Base-by-base conservation (phyloP, 2,113 vertebrate genomes). In the Lycaon pictus region DNA sequence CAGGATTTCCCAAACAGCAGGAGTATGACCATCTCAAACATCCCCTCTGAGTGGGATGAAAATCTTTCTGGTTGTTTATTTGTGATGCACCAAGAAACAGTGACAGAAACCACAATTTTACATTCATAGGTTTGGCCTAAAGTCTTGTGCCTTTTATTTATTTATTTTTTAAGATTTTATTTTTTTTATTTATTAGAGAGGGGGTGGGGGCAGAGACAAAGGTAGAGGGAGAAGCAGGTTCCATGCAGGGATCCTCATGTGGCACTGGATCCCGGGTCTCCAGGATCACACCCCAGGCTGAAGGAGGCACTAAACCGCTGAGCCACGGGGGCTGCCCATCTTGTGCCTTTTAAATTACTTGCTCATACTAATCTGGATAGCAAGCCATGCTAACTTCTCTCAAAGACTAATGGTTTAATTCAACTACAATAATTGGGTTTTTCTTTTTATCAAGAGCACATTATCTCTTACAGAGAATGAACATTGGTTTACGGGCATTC, bases 401-500 rank as follows among this genome's bases (percentile, higher is more conserved):
- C 0, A 60, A 37, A 71, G 27, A 55, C 56, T 15, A 5, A 2
- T 87, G 74, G 37, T 48, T 90, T 77, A 12, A 88, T 76, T 62
- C 15, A 0, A 71, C 13, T 12, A 25, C 7, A 83, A 7, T 81
- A 4, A 53, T 32, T 29, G 37, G 77, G 71, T 77, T 84, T 98
- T 96, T 2, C 82, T 67, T 88, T 58, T 96, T 83, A 62, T 89
- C 37, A 32, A 93, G 85, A n/a, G 16, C 74, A 48, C 97, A 58
- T 89, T 90, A 69, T 97, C 88, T 90, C 96, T 85, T 94, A 32
- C 98, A 99, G 99, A 99, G 99, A 98, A 99, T 99, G 99, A 99
- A 99, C 99, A 99, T 99, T 67, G 99, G 99, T 93, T 98, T 99
- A 82, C 99, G 99, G 97, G 99, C 99, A 0, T 99, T 99, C 98